These are phyloP conservation scores for Ormyrus thymus DNA, from an alignment of 2,888 invertebrate genomes.

Conservation along the genomic window DNA sequence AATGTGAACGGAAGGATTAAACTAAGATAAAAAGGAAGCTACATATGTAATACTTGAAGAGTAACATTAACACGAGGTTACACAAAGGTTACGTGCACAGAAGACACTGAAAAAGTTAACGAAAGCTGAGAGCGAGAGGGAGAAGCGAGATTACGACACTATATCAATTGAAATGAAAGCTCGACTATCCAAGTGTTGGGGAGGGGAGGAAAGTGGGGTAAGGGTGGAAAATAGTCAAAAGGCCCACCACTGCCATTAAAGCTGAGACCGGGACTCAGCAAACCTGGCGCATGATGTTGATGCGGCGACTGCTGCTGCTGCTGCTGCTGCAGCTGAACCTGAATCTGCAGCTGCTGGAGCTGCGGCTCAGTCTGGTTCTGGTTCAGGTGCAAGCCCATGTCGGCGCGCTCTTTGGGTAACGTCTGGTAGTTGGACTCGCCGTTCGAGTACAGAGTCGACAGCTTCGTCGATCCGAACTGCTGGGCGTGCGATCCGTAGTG, in stretches of 20 bases:
- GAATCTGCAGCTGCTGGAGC: slow-evolving; percentile 82
- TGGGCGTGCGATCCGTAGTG: slow-evolving; percentile 69
- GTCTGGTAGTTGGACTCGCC: slow-evolving; percentile 77
- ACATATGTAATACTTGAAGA: no score
- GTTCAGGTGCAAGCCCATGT: slow-evolving; percentile 79
- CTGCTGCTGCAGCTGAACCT: slow-evolving; percentile 83
- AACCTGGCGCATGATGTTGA: slow-evolving; percentile 70
- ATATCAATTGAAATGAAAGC: no score
- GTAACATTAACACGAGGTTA: no score
- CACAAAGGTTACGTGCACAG: no score
- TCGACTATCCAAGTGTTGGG: not conserved
- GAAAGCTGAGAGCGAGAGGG: no score
- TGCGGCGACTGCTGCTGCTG: slow-evolving; percentile 77
- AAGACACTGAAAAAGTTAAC: no score
- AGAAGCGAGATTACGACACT: no score
- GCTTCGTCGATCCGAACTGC: slow-evolving; percentile 67
- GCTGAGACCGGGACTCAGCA: slow-evolving; percentile 78
- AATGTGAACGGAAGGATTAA: no score
- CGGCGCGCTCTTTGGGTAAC: slow-evolving; percentile 80
- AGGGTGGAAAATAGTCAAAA: slow-evolving; percentile 47
- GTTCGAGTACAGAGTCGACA: slow-evolving; percentile 66
- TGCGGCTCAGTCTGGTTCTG: slow-evolving; percentile 79
- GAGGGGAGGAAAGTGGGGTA: not conserved
- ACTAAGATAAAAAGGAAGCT: no score
- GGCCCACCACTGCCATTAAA: slow-evolving; percentile 79